Base-by-base conservation (phyloP, 2,888 invertebrate species). In the Drosophila anceps region DNA sequence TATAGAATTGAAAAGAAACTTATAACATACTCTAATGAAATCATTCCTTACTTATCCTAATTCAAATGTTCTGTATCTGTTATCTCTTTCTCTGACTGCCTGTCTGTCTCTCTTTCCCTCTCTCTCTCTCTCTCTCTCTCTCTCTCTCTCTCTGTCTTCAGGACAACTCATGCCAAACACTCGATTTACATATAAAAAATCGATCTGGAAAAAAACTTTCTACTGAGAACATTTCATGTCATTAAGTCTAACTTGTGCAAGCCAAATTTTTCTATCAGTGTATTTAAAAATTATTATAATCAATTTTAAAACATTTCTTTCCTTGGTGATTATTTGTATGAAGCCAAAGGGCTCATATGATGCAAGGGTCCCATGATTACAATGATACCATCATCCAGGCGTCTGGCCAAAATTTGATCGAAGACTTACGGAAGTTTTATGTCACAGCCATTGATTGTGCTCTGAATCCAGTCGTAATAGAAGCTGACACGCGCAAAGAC, bases 381-480 rank as follows among this genome's bases (percentile, higher is more conserved):
- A 68, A 53, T n/a, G 51, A 71, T 53, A 55, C 2, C 12, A 37
- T 59, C 62, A 27, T 15, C 59, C 44, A 87, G 85, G 78, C 85
- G 90, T 82, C 76, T 70, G 43, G 74, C 46, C 43, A 58, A 48
- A 55, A 63, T 75, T 50, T 33, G 1, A n/a, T 46, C 9, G 27
- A 18, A 20, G 12, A 9, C 44, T 69, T 59, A 67, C 51, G 31
- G 48, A 3, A 31, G n/a, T 31, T 50, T n/a, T 13, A 76, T 75
- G n/a, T 37, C 9, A 65, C 92, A 92, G 9, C 91, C 91, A 0
- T 84, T 87, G 8, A 92, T 91, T 3, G 76, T 88, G 4, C 88
- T 84, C 43, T 78, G 68, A 20, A 93, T 92, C 91, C 92, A 93
- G 44, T 91, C 91, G 46, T 90, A 59, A 63, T 91, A 92, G 70